A percentile compares a stretch with the other conserved stretches of the same genome.
Conservation (phyloP, 2,888 invertebrate genomes). For the Chouioia cunea region DNA sequence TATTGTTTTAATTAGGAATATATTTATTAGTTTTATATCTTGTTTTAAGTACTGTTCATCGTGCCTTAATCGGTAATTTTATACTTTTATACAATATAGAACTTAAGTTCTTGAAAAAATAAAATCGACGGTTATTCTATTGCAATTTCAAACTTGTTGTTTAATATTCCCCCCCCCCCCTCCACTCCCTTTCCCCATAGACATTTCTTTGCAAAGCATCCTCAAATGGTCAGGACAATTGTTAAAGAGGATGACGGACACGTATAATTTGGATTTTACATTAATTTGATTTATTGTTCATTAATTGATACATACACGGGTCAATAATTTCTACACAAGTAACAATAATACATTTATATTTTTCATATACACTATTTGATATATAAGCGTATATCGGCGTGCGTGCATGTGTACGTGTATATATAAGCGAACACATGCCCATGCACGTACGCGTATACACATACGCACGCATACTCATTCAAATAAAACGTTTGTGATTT, state of each 20-base stretch:
- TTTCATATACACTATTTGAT: slow-evolving; percentile 46
- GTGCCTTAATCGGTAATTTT: slow-evolving; percentile 28
- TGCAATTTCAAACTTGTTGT: no score
- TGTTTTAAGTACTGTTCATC: slow-evolving; percentile 33
- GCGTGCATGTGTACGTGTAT: slow-evolving; percentile 4
- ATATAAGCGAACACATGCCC: neutral
- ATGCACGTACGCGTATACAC: slow-evolving; percentile 11
- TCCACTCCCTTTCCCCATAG: no score
- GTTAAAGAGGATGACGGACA: no score
- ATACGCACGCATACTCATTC: slow-evolving; percentile 25
- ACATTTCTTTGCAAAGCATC: no score
- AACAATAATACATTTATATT: slow-evolving; percentile 50
- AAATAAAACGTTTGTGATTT: slow-evolving; percentile 29
- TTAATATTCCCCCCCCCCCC: no score
- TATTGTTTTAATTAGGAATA: slow-evolving; percentile 22
- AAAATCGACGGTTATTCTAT: no score
- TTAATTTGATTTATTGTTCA: slow-evolving; percentile 33
- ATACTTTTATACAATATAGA: slow-evolving; percentile 36
- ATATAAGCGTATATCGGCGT: slow-evolving; percentile 22
- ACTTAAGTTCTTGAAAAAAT: slow-evolving; percentile 16
- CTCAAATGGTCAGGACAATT: no score
- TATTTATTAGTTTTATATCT: slow-evolving; percentile 31
- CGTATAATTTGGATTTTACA: no score
- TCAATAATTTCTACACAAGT: slow-evolving; percentile 48
- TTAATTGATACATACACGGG: slow-evolving; percentile 49